Evolutionary conservation across 2,797 vertebrate genomes (phyloP), one percentile per base, ranked within the genome.

Genomic region (Ctenopoma kingsleyae): DNA sequence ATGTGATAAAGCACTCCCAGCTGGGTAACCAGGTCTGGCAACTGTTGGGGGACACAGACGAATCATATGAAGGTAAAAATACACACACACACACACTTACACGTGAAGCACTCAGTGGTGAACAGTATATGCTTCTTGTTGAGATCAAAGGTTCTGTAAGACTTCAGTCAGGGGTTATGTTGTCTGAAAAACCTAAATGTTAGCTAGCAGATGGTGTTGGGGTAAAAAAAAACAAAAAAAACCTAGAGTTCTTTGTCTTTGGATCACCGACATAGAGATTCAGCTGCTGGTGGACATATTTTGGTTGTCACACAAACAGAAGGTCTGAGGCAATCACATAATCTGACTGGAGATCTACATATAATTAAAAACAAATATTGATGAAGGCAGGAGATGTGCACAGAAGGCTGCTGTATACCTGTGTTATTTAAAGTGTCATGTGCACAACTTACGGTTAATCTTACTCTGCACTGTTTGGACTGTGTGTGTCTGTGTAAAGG

Each of bases 1-100:
- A 98, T 92, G 85, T 99, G 97, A 76, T 99, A 99, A 0, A 99
- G 91, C 46, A 93, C 94, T 30, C 97, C 97, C 74, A 99, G 91
- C 88, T 98, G 96, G 72, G 93, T 92, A 48, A 97, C 95, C 88
- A 99, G 90, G 86, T 99, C 96, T 20, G 98, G 98, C 80, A 99
- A 92, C 98, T 99, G 90, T 53, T 51, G 66, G 76, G 50, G 4
- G 79, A 0, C 30, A 72, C 40, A 76, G 25, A 74, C 6, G 48
- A 19, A 78, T 32, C 8, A 59, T 20, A 9, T 41, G 25, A 55
- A 58, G 54, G 41, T 50, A 53, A 60, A 67, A 74, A 74, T 12
- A 12, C 12, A 53, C 10, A 30, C 49, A 35, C 30, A 54, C 44
- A 40, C 60, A 5, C 44, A 51, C 38, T 67, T 19, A 60, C n/a